Base-by-base conservation (phyloP, 2,888 invertebrate species). In the Eupithecia insigniata region DNA sequence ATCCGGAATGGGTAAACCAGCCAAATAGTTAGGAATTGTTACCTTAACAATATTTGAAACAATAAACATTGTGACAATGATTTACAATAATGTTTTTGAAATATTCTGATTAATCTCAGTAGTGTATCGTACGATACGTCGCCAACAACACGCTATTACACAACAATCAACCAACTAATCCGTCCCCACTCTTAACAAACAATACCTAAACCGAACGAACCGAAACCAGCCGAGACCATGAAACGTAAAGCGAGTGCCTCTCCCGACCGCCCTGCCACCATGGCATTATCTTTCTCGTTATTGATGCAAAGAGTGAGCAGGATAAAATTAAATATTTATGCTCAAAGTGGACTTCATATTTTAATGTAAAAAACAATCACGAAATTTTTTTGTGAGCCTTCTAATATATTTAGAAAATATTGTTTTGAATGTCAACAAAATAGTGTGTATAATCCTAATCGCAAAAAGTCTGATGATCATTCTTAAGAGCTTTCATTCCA, bases 1-100 rank as follows among this genome's bases (percentile, higher is more conserved):
- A 86, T 97, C 96, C 12, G 98, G 98, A 88, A 98, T 96, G 28
- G 98, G 98, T 78, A 98, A 94, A 86, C 95, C 95, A 70, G 97
- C 95, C 82, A 98, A 95, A 94, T 98, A 98, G 90, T 97, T 96
- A 7, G 98, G 98, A 80, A 98, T 90, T 61, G 96, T 96, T 76
- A 96, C 96, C 93, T 97, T 97, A 6, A 98, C 96, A 83, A 98
- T 91, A 85, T 96, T 95, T 69, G 97, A 96, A 71, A 98, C 85
- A 67, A 96, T 92, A 90, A 97, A 96, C 98, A 98, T 98, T 88
- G 69, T 69, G 39, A 10, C 61, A 32, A 60, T 2, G 14, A 66
- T 55, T 36, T 39, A 64, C 26, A 26, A 55, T 10, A 51, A 10
- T 55, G 5, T 55, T 26, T 55, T 26, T 3, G 8, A 55, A 26